Evolutionary conservation across 2,113 vertebrate genomes (phyloP), one percentile per base, ranked within the genome.

Genomic region (Chunga burmeisteri): DNA sequence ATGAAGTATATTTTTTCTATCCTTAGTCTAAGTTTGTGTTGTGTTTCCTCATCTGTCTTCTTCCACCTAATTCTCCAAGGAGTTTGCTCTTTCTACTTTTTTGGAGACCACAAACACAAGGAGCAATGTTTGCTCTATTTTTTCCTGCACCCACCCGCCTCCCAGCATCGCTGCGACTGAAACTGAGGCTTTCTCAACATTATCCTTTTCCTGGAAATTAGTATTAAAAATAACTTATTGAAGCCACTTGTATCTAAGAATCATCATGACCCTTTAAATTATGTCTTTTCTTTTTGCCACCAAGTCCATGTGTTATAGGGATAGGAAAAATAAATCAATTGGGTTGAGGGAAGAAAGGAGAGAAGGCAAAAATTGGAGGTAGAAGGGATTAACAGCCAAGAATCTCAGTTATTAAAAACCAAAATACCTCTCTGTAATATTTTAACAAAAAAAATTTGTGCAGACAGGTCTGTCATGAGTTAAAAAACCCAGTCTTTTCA

Each of bases 401-500:
- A 82, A 84, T 91, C 22, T 91, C 44, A 56, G 58, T 85, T 91
- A 79, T 80, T 91, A 70, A 85, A 86, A 78, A 10, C 5, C 30
- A 66, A 47, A 70, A 91, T 92, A 96, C 85, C 71, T 86, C 86
- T 46, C 42, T 2, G 5, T n/a, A 80, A 38, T 80, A 77, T 92
- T 97, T 87, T 95, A 97, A 97, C 90, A 11, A 95, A 93, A 94
- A 97, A 86, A 78, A 65, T 70, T 86, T 94, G 90, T 94, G 90
- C 94, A 96, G 96, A 92, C 21, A 95, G 84, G 74, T 89, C 81
- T 97, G 74, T 81, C 63, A 81, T 90, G 73, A 96, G 78, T 95
- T 97, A 89, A 96, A 97, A 98, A 96, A 13, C 29, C 65, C 81
- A 96, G 63, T 95, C 81, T 96, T 97, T 98, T 96, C 95, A 97